Evolutionary conservation across 2,113 vertebrate genomes (phyloP).

Genomic region (Syngnathus floridae): DNA sequence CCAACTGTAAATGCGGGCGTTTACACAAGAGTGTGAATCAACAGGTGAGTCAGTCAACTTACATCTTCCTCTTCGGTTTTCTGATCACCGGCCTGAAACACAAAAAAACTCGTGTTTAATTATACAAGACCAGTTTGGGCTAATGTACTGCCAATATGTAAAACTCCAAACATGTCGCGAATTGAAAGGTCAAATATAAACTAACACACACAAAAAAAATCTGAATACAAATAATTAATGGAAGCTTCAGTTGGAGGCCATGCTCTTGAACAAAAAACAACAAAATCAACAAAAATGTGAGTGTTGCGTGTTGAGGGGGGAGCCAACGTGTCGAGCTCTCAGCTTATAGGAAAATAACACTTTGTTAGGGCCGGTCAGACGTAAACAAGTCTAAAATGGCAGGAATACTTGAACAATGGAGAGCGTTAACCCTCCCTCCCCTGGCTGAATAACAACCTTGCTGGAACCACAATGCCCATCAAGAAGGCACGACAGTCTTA

Average conservation of each 20-base stretch:
- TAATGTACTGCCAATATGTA: background rate
- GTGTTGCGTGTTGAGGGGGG: background rate
- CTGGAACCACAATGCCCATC: slow-evolving; percentile 43
- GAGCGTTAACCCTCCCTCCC: slow-evolving; percentile 14
- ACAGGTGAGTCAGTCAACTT: slow-evolving; percentile 42
- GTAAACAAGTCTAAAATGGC: slow-evolving; percentile 61
- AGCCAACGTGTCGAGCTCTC: slow-evolving; percentile 7
- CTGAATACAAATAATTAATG: slow-evolving; percentile 47
- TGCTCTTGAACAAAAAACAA: no score
- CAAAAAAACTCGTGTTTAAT: slow-evolving; percentile 14
- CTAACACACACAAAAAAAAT: slow-evolving; percentile 10
- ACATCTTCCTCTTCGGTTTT: slow-evolving; percentile 73
- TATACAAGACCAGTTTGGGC: background rate
- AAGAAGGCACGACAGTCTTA: slow-evolving; percentile 25
- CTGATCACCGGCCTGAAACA: slow-evolving; percentile 72
- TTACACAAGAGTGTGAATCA: slow-evolving; percentile 33
- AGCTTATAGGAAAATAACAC: slow-evolving; percentile 43
- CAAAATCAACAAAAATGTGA: background rate
- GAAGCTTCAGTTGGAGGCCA: background rate
- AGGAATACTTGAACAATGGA: slow-evolving; percentile 69
- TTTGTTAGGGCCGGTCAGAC: slow-evolving; percentile 47
- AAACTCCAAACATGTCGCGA: background rate
- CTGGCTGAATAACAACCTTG: slow-evolving; percentile 19
- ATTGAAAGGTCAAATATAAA: slow-evolving; percentile 31
- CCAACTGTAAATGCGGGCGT: slow-evolving; percentile 7